Percentiles rank a stretch among this genome's conserved stretches.
These are phyloP conservation scores for Acromyrmex charruanus DNA, from an alignment of 1,140 invertebrate species.

Conservation along the genomic window DNA sequence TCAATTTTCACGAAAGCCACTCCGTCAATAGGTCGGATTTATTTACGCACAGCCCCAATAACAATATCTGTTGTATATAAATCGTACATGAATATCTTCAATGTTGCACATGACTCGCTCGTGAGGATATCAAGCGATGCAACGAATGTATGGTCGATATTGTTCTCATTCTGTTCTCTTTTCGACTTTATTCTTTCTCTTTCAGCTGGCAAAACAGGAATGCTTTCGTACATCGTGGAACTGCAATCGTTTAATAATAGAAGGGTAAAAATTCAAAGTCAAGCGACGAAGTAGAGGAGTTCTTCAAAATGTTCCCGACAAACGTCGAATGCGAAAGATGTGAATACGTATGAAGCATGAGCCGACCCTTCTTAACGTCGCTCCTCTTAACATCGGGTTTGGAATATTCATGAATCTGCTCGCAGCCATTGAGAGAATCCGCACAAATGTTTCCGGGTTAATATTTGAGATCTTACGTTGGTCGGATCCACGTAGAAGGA, in stretches of 20 bases:
- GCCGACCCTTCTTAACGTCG: conserved; percentile 67
- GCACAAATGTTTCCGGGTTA: conserved; percentile 74
- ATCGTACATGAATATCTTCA: conserved; percentile 40
- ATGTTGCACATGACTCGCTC: conserved; percentile 30
- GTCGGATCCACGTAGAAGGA: conserved; percentile 20
- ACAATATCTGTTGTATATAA: conserved; percentile 55
- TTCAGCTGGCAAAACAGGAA: background rate
- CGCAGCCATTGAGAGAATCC: conserved; percentile 67
- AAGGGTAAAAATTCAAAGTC: conserved; percentile 35
- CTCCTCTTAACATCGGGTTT: conserved; percentile 25
- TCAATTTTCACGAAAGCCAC: conserved; percentile 48
- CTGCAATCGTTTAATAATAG: conserved; percentile 33
- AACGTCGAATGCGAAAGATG: conserved; percentile 70
- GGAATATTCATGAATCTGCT: conserved; percentile 74
- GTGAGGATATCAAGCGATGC: background rate
- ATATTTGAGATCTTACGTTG: conserved; percentile 68
- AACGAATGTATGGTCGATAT: conserved; percentile 25
- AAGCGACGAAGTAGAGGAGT: conserved; percentile 15
- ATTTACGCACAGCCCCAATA: conserved; percentile 43
- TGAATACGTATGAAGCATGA: conserved; percentile 58
- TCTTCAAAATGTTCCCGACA: conserved; percentile 61
- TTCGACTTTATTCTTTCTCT: background rate
- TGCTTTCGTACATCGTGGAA: conserved; percentile 17
- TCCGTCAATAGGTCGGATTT: conserved; percentile 31
- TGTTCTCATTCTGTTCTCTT: background rate